Percentiles rank a stretch among this genome's conserved stretches.
These are phyloP conservation scores for Calonectris borealis DNA, from an alignment of 2,113 vertebrate species.

Conservation along the genomic window DNA sequence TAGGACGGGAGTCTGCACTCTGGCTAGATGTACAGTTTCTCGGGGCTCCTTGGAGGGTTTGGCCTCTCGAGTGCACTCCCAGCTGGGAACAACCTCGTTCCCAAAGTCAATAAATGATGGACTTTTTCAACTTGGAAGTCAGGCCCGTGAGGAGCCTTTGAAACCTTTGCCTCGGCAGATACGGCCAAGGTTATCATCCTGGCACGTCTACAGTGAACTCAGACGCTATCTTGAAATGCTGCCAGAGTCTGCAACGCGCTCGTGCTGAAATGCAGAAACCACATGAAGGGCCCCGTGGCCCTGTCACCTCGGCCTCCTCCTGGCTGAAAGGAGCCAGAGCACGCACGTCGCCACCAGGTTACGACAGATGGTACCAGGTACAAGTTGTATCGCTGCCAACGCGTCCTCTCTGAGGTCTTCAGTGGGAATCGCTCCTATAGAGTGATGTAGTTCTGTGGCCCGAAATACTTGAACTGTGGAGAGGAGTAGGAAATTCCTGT, in stretches of 20 bases:
- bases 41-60: neutral
- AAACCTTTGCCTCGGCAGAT: neutral
- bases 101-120: neutral
- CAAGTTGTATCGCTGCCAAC: accelerated
- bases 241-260: neutral
- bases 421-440: accelerated
- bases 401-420: neutral
- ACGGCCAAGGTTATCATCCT: neutral
- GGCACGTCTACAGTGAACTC: neutral
- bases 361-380: neutral
- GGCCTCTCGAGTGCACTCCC: neutral
- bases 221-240: neutral
- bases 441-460: neutral
- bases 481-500: neutral
- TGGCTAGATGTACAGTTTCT: neutral
- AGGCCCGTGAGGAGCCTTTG: neutral
- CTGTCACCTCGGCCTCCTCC: neutral
- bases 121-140: neutral
- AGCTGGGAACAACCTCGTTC: neutral
- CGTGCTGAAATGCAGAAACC: neutral
- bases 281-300: neutral
- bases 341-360: neutral
- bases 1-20: neutral
- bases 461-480: neutral
- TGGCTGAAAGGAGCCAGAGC: neutral